phyloP scores from a whole-genome alignment of 2,888 invertebrate species.

The Agrochola litura region DNA sequence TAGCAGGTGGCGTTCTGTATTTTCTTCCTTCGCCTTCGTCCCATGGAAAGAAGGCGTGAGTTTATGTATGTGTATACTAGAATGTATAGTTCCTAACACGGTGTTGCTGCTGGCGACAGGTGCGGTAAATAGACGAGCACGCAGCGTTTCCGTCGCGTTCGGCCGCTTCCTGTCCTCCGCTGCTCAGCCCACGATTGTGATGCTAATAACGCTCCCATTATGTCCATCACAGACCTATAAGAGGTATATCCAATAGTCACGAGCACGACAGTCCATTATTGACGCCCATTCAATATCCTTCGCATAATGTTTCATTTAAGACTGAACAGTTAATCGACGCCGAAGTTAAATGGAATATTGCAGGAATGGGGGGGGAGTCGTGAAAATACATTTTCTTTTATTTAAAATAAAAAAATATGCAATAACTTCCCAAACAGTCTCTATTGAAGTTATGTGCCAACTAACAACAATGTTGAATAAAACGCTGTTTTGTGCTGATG shows the following conservation, averaged over 20 bases:
- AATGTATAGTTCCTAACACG: conserved; percentile 25
- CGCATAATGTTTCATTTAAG: conserved; percentile 45
- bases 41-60: too few relatives aligned
- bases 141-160: conserved; percentile 67
- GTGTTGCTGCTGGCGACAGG: conserved; percentile 55
- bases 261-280: conserved; percentile 65
- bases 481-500: background rate
- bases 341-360: conserved; percentile 8
- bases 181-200: conserved; percentile 71
- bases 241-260: conserved; percentile 58
- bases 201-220: conserved; percentile 81
- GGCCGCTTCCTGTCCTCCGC: conserved; percentile 64
- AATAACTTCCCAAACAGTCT: conserved; percentile 5
- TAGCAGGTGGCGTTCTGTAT: too few relatives aligned
- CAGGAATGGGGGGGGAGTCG: background rate
- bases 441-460: background rate
- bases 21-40: too few relatives aligned
- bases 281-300: conserved; percentile 55
- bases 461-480: background rate
- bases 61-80: background rate
- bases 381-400: background rate
- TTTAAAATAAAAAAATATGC: background rate
- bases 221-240: conserved; percentile 70
- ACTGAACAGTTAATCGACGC: conserved; percentile 31
- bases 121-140: conserved; percentile 61